These are phyloP conservation scores for Chaetogeoica ovagalla DNA, from an alignment of 2,888 invertebrate genomes.

Conservation along the genomic window DNA sequence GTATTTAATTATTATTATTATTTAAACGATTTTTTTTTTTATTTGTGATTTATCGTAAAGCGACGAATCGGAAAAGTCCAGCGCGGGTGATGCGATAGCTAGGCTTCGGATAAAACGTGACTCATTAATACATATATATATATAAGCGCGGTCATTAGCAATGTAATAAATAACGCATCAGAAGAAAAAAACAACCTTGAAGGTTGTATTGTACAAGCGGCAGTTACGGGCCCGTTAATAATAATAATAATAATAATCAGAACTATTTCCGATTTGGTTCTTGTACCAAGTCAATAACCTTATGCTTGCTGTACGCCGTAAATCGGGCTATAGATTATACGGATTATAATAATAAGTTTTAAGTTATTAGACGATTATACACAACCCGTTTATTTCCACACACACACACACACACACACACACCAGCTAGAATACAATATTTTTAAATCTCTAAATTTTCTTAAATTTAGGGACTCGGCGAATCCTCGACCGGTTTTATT, in stretches of 20 bases:
- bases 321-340: background rate
- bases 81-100: background rate
- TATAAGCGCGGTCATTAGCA: constrained; percentile 25
- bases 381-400: too few species aligned
- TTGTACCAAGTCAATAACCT: constrained; percentile 29
- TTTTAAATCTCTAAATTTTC: too few species aligned
- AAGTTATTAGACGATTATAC: too few species aligned
- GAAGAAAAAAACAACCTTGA: constrained; percentile 25
- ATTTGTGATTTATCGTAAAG: constrained; percentile 16
- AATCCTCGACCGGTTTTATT: too few species aligned
- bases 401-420: too few species aligned
- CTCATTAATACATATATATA: constrained; percentile 22
- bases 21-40: constrained; percentile 19
- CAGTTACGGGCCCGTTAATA: constrained; percentile 22
- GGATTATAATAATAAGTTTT: too few species aligned
- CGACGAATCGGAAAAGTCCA: constrained; percentile 8
- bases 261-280: constrained; percentile 33
- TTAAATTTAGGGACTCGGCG: too few species aligned
- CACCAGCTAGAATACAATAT: too few species aligned
- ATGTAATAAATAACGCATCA: constrained; percentile 23
- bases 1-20: background rate
- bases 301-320: background rate
- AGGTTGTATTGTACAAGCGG: background rate
- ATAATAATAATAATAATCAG: constrained; percentile 22
- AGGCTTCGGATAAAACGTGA: constrained; percentile 28